Percentiles rank a stretch among this genome's conserved stretches.
phyloP scores from a whole-genome alignment of 1,140 invertebrate species.

The Drosophila seguyi region DNA sequence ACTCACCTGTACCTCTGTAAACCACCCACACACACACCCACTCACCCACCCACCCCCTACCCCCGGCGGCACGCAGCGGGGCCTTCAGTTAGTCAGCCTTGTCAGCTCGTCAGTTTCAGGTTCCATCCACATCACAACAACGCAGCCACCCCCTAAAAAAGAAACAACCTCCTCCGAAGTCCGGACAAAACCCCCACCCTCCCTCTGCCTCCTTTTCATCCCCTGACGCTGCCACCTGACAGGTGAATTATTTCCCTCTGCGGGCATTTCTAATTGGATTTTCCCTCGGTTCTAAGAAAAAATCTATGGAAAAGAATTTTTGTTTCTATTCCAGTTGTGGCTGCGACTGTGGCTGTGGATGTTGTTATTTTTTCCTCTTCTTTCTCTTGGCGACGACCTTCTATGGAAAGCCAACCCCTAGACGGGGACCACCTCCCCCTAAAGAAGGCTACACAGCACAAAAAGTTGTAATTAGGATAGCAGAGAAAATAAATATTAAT shows the following conservation, averaged over 20 bases:
- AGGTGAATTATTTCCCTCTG: slow-evolving; percentile 85
- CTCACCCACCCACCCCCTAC: background rate
- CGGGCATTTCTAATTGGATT: slow-evolving; percentile 84
- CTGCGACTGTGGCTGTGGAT: slow-evolving; percentile 8
- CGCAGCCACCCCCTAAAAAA: slow-evolving; percentile 42
- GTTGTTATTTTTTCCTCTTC: slow-evolving; percentile 12
- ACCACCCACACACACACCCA: background rate
- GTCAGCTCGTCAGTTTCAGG: slow-evolving; percentile 72
- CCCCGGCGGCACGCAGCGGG: slow-evolving; percentile 58
- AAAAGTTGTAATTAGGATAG: background rate
- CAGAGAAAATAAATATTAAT: no score
- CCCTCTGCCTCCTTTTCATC: background rate
- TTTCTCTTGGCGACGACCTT: slow-evolving; percentile 44
- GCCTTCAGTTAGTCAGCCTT: slow-evolving; percentile 74
- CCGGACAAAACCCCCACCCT: no score
- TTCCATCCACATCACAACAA: slow-evolving; percentile 65
- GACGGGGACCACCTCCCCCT: background rate
- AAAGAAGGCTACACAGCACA: background rate
- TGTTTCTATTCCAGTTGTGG: slow-evolving; percentile 40
- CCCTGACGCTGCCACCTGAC: slow-evolving; percentile 58
- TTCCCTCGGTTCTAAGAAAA: slow-evolving; percentile 84
- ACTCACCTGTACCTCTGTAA: slow-evolving; percentile 33
- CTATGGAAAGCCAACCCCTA: slow-evolving; percentile 37
- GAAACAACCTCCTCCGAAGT: background rate
- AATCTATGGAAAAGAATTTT: slow-evolving; percentile 82